Evolutionary conservation across 2,797 vertebrate genomes (phyloP).

Genomic region (Rhinogobio ventralis): DNA sequence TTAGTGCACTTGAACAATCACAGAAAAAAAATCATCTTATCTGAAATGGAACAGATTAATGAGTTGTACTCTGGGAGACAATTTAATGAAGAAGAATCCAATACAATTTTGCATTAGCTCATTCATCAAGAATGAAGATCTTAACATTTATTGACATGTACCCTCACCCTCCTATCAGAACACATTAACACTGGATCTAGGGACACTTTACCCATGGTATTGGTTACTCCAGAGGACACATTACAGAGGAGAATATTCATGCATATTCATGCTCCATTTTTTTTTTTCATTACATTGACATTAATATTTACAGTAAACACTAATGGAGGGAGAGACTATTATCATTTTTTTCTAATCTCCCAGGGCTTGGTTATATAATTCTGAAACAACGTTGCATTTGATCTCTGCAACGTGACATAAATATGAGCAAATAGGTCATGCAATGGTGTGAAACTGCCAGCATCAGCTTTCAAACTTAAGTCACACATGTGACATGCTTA

Average conservation of each 20-base stretch:
- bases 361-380: slow-evolving; percentile 21
- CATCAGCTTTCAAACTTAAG: slow-evolving; percentile 6
- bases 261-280: not conserved
- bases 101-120: slow-evolving; percentile 62
- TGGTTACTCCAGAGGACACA: slow-evolving; percentile 37
- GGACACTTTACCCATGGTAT: slow-evolving; percentile 29
- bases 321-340: not conserved
- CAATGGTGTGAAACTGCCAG: slow-evolving; percentile 1
- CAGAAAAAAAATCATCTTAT: slow-evolving; percentile 55
- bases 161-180: slow-evolving; percentile 48
- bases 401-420: slow-evolving; percentile 18
- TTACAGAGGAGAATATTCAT: slow-evolving; percentile 29
- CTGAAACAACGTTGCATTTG: slow-evolving; percentile 31
- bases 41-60: slow-evolving; percentile 62
- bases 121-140: slow-evolving; percentile 59
- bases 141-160: slow-evolving; percentile 54
- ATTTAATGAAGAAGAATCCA: slow-evolving; percentile 60
- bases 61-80: slow-evolving; percentile 52
- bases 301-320: slow-evolving; percentile 24
- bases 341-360: not conserved
- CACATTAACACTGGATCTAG: slow-evolving; percentile 48
- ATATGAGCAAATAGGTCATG: slow-evolving; percentile 24
- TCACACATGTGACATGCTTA: not conserved
- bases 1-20: slow-evolving; percentile 38
- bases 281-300: slow-evolving; percentile 5